These are phyloP conservation scores for Lytechinus variegatus DNA, from an alignment of 35 echinoderm and acorn worm species.

Conservation along the genomic window DNA sequence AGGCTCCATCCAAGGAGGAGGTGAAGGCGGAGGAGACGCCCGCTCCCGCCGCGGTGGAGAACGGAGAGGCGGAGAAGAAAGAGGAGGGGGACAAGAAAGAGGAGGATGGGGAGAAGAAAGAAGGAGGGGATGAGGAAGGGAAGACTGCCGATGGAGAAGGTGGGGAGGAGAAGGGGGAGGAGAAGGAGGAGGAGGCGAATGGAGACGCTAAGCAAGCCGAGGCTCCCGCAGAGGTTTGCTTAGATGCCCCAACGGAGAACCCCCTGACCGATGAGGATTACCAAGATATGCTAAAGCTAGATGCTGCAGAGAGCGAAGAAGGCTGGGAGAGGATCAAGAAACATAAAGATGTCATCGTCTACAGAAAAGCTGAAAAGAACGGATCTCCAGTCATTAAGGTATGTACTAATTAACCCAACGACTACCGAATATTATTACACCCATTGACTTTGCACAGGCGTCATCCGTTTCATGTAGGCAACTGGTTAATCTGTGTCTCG, in stretches of 20 bases:
- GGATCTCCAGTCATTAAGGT: conserved; percentile 84
- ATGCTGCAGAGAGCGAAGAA: conserved; percentile 79
- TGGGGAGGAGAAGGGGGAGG: conserved; percentile 62
- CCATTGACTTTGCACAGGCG: too few relatives aligned
- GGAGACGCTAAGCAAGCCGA: conserved; percentile 55
- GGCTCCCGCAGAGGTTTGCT: conserved; percentile 51
- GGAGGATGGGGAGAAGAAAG: conserved; percentile 65
- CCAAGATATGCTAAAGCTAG: conserved; percentile 74
- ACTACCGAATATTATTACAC: too few relatives aligned
- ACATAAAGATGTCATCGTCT: conserved; percentile 77
- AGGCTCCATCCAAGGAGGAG: conserved; percentile 35
- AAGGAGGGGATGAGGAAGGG: conserved; percentile 54
- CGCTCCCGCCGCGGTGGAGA: conserved; percentile 39
- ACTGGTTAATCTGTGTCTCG: too few relatives aligned
- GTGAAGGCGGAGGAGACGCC: conserved; percentile 63
- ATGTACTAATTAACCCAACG: not conserved
- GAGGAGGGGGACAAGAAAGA: conserved; percentile 64
- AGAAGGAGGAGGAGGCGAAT: conserved; percentile 54
- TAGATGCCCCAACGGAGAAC: conserved; percentile 85
- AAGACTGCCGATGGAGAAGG: conserved; percentile 52
- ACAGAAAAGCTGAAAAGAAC: conserved; percentile 84
- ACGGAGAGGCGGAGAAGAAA: conserved; percentile 60
- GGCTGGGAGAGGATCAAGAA: conserved; percentile 90
- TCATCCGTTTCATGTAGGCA: too few relatives aligned
- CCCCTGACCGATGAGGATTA: conserved; percentile 89